Evolutionary conservation across 2,888 invertebrate species (phyloP).

Genomic region (Chymomyza procnemis): DNA sequence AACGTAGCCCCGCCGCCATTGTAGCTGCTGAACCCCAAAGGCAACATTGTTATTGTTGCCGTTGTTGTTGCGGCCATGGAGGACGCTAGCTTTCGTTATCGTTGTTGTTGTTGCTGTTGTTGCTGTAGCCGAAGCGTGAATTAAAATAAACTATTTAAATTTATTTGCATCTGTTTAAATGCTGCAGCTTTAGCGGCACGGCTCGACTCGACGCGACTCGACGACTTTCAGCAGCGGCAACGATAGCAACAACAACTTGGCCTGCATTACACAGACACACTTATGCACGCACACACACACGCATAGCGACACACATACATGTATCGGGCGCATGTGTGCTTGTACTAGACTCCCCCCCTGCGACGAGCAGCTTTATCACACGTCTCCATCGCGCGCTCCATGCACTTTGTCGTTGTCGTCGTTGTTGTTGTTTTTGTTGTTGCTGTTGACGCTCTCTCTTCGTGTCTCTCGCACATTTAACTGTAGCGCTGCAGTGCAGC

Average conservation of each 20-base stretch:
- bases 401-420: constrained; percentile 63
- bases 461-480: not conserved
- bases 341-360: not conserved
- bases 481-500: constrained; percentile 47
- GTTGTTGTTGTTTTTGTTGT: constrained; percentile 7
- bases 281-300: constrained; percentile 29
- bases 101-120: constrained; percentile 23
- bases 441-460: not conserved
- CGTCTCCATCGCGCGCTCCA: constrained; percentile 60
- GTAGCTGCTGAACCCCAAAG: not conserved
- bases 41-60: constrained; percentile 15
- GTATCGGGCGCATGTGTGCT: constrained; percentile 19
- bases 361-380: constrained; percentile 47
- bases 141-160: constrained; percentile 75
- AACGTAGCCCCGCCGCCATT: not conserved
- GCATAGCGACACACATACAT: not conserved
- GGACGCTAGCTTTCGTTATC: constrained; percentile 34
- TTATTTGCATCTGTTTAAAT: constrained; percentile 72
- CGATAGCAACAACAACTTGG: constrained; percentile 19
- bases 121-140: constrained; percentile 66
- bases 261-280: constrained; percentile 59
- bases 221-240: not conserved
- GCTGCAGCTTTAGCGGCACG: constrained; percentile 27
- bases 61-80: constrained; percentile 33
- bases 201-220: not conserved